Conservation (phyloP, 2,888 invertebrate species). For the Bombylius major region DNA sequence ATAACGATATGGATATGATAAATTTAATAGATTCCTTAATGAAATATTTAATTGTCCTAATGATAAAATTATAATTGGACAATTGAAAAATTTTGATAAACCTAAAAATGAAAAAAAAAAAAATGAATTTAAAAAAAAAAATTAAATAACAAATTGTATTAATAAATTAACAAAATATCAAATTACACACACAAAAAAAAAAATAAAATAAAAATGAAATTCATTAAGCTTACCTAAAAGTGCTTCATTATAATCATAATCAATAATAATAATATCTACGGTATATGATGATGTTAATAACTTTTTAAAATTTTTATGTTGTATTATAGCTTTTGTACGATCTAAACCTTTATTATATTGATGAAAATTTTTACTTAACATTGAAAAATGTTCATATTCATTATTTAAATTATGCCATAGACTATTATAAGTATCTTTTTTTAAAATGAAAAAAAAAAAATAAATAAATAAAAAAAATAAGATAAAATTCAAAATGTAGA, state of each 20-base stretch:
- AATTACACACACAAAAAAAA: background rate
- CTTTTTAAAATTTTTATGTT: constrained; percentile 9
- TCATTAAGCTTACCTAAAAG: constrained; percentile 7
- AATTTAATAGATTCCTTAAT: background rate
- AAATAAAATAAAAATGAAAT: background rate
- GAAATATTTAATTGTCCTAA: constrained; percentile 1
- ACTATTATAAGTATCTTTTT: too few species aligned
- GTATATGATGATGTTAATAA: background rate
- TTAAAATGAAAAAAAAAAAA: too few species aligned
- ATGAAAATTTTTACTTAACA: background rate
- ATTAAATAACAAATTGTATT: background rate
- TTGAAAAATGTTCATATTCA: background rate
- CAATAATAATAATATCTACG: constrained; percentile 10
- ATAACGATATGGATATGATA: constrained; percentile 4
- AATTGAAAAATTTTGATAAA: constrained; percentile 7
- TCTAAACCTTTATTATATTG: constrained; percentile 8
- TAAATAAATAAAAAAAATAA: too few species aligned
- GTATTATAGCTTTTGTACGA: background rate
- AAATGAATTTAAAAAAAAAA: background rate
- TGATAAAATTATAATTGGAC: constrained; percentile 9
- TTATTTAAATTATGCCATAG: background rate
- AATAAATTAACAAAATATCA: too few species aligned
- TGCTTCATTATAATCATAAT: constrained; percentile 13
- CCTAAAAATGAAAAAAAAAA: background rate
- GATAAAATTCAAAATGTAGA: too few species aligned